Conservation (phyloP, 2,888 invertebrate genomes). For the Fragum fragum region DNA sequence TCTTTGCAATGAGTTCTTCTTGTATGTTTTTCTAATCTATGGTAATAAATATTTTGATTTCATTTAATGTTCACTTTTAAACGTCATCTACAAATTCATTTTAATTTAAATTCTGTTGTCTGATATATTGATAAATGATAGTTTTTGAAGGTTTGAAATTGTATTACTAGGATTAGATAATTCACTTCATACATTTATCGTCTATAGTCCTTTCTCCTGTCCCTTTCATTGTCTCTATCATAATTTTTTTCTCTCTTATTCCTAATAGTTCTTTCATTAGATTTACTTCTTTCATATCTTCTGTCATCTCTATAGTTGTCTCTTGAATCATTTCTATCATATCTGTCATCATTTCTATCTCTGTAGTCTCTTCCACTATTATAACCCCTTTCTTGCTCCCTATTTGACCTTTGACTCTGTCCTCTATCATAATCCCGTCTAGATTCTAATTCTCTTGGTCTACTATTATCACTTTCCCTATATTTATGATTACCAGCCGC, state of each 20-base stretch:
- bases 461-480: neutral
- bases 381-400: slow-evolving; percentile 87
- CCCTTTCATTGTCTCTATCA: slow-evolving; percentile 9
- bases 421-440: slow-evolving; percentile 52
- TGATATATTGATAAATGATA: no score
- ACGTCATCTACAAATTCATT: no score
- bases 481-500: slow-evolving; percentile 13
- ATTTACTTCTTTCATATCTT: neutral
- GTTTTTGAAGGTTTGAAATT: no score
- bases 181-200: no score
- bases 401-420: slow-evolving; percentile 46
- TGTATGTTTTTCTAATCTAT: no score
- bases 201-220: slow-evolving; percentile 3
- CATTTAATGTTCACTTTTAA: no score
- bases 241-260: slow-evolving; percentile 35
- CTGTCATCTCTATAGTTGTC: neutral
- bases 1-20: no score
- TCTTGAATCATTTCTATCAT: slow-evolving; percentile 11
- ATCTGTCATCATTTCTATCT: slow-evolving; percentile 14
- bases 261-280: slow-evolving; percentile 20
- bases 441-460: slow-evolving; percentile 8
- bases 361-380: slow-evolving; percentile 36
- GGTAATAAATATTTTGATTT: no score
- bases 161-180: no score
- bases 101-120: no score